Percentiles rank a stretch among this genome's conserved stretches.
Conservation (phyloP, 2,113 vertebrate genomes). For the Murina feae region DNA sequence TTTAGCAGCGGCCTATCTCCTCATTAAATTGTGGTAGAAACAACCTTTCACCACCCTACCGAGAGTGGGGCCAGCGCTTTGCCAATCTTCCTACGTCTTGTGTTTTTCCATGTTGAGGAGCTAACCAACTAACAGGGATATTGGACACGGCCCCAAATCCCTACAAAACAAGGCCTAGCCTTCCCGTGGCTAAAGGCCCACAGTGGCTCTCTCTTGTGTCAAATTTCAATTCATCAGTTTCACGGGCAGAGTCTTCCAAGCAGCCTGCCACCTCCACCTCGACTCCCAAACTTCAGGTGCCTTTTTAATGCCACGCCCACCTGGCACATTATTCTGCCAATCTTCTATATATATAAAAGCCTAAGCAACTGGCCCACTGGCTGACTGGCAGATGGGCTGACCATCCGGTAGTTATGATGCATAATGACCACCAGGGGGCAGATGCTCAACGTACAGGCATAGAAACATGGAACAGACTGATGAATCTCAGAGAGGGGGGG, state of each 20-base stretch:
- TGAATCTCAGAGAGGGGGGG: too few species aligned
- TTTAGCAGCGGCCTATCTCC: not conserved
- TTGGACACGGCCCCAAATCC: not conserved
- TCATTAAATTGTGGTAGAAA: not conserved
- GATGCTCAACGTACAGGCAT: too few species aligned
- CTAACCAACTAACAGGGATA: not conserved
- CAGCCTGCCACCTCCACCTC: fast-evolving
- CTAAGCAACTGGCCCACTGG: too few species aligned
- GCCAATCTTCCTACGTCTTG: not conserved
- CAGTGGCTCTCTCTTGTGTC: not conserved
- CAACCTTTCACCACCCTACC: not conserved
- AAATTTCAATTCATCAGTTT: not conserved
- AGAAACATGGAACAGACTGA: too few species aligned
- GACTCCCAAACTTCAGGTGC: too few species aligned
- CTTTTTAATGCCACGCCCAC: not conserved
- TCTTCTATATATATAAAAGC: too few species aligned
- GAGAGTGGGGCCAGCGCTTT: not conserved
- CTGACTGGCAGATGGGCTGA: too few species aligned
- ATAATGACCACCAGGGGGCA: too few species aligned
- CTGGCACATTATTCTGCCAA: not conserved
- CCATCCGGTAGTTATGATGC: too few species aligned
- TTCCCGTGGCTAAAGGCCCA: not conserved
- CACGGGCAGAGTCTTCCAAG: not conserved
- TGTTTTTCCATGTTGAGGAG: not conserved
- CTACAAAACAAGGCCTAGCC: not conserved